Percentiles rank a stretch among this genome's conserved stretches.
phyloP scores from a whole-genome alignment of 2,113 vertebrate genomes.

The Dipodomys ordii region DNA sequence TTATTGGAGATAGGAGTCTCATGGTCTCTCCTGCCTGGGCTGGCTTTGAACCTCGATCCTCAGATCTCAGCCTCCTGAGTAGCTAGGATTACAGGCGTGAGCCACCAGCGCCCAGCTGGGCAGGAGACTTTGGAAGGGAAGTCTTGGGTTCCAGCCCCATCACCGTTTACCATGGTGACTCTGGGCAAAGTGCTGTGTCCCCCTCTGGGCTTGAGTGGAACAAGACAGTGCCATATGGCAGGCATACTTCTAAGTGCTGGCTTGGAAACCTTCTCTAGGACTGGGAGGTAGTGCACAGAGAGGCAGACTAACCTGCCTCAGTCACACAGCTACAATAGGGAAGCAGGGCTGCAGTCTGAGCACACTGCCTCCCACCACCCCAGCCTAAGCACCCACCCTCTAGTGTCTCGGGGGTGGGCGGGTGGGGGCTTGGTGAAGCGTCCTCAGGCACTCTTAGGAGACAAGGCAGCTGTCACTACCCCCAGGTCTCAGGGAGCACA shows the following conservation, averaged over 20 bases:
- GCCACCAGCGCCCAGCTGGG: background rate
- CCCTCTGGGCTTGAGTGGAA: background rate
- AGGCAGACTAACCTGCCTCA: background rate
- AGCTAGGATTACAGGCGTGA: no score
- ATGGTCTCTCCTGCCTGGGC: no score
- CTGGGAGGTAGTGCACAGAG: background rate
- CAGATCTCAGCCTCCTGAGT: no score
- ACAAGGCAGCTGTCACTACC: background rate
- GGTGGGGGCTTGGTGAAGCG: background rate
- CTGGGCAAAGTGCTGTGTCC: background rate
- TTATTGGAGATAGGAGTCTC: no score
- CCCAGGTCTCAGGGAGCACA: no score
- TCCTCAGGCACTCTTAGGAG: background rate
- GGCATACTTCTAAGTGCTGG: background rate
- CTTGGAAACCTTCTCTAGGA: background rate
- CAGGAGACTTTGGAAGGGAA: background rate
- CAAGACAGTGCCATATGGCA: rapidly evolving
- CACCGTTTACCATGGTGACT: background rate
- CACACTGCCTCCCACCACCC: rapidly evolving
- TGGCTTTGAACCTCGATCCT: no score
- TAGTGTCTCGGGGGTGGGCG: background rate
- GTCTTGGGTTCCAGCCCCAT: background rate
- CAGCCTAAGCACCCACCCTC: background rate
- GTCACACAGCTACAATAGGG: background rate
- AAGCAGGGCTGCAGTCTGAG: background rate